Evolutionary conservation across 1,140 invertebrate species (phyloP).

Genomic region (Anagrus nilaparvatae): DNA sequence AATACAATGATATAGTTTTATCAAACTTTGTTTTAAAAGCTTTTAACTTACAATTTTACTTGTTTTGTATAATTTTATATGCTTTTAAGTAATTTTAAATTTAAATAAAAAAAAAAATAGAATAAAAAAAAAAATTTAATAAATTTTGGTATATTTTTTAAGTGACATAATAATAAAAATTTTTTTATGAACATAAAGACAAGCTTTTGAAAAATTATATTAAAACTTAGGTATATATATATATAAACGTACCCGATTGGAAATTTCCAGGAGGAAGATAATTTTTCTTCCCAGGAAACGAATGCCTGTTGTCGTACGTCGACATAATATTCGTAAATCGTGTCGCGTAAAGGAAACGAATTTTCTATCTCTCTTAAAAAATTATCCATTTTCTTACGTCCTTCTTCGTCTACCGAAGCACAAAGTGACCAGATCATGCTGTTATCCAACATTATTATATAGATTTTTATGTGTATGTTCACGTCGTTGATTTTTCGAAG

Average conservation of each 20-base stretch:
- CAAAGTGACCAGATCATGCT: conserved; percentile 77
- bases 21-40: too few species aligned
- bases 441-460: conserved; percentile 6
- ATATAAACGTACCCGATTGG: conserved; percentile 45
- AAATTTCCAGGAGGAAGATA: conserved; percentile 60
- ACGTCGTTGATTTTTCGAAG: conserved; percentile 1
- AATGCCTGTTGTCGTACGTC: conserved; percentile 58
- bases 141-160: too few species aligned
- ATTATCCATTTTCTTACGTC: conserved; percentile 68
- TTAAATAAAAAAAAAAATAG: too few species aligned
- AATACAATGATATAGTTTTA: too few species aligned
- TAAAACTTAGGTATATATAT: not conserved
- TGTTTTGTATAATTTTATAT: too few species aligned
- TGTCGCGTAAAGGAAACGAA: conserved; percentile 73
- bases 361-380: conserved; percentile 74
- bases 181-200: too few species aligned
- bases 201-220: too few species aligned
- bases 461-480: too few species aligned
- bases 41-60: too few species aligned
- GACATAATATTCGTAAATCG: conserved; percentile 78
- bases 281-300: conserved; percentile 66
- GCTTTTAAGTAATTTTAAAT: too few species aligned
- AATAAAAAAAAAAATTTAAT: too few species aligned
- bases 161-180: too few species aligned
- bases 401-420: conserved; percentile 65